phyloP scores from a whole-genome alignment of 2,888 invertebrate species.

The Pilophorus perplexus region DNA sequence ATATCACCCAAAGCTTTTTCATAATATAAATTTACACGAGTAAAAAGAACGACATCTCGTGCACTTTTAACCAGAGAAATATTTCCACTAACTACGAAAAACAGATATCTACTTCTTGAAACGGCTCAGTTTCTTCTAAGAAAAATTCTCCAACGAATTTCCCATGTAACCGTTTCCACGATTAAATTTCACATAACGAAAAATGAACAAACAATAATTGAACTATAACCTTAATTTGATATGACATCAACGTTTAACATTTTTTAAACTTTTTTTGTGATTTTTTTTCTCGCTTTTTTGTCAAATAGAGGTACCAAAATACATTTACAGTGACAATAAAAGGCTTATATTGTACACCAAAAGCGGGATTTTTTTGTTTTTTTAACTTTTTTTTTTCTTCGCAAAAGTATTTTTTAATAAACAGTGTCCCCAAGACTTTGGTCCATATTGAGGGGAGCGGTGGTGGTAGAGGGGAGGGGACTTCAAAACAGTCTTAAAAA shows the following conservation, averaged over 20 bases:
- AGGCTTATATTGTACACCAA: conserved; percentile 44
- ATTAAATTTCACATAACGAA: neutral
- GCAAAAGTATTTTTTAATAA: conserved; percentile 4
- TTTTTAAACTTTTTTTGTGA: conserved; percentile 11
- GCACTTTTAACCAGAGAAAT: conserved; percentile 9
- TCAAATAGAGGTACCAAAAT: conserved; percentile 44
- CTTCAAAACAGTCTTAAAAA: conserved; percentile 45
- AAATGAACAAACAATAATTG: conserved; percentile 13
- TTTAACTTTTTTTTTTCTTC: neutral
- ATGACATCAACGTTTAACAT: conserved; percentile 32
- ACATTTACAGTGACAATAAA: conserved; percentile 44
- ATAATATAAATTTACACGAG: conserved; percentile 16
- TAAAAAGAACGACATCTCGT: conserved; percentile 4
- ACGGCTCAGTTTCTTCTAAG: neutral
- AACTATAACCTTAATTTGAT: conserved; percentile 16
- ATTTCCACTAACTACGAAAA: conserved; percentile 10
- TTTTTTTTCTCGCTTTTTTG: conserved; percentile 14
- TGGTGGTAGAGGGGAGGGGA: no score
- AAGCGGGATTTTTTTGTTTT: conserved; percentile 34
- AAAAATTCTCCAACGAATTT: conserved; percentile 15
- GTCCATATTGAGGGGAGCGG: conserved; percentile 33
- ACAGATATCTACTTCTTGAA: neutral
- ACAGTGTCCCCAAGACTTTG: conserved; percentile 33
- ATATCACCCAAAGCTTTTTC: conserved; percentile 32
- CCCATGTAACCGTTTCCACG: neutral